Percentiles rank a stretch among this genome's conserved stretches.
phyloP scores from a whole-genome alignment of 2,113 vertebrate genomes.

The Puma concolor region DNA sequence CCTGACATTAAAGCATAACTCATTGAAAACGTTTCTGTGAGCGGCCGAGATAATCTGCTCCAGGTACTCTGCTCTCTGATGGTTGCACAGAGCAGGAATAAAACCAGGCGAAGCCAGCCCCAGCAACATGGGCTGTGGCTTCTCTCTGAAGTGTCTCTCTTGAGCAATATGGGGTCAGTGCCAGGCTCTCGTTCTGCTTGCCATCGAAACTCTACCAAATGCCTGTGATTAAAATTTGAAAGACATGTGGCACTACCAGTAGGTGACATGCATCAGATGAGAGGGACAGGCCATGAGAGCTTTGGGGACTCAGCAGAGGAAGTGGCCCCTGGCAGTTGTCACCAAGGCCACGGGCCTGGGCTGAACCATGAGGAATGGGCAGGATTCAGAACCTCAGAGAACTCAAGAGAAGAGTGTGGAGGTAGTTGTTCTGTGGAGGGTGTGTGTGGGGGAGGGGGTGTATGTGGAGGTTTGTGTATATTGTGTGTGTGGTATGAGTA shows the following conservation, averaged over 20 bases:
- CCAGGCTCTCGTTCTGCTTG: neutral
- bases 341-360: neutral
- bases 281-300: neutral
- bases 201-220: neutral
- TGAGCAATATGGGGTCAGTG: neutral
- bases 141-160: neutral
- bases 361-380: neutral
- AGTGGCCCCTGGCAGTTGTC: neutral
- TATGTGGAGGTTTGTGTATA: neutral
- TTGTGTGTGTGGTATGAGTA: neutral
- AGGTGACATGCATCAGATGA: neutral
- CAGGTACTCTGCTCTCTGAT: neutral
- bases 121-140: rapidly evolving
- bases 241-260: neutral
- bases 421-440: neutral
- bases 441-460: neutral
- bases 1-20: neutral
- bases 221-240: neutral
- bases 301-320: no score
- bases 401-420: neutral
- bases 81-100: neutral
- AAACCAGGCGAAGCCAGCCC: neutral
- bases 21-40: neutral
- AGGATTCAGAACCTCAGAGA: neutral
- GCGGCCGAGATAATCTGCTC: neutral